Evolutionary conservation across 2,797 vertebrate species (phyloP), one percentile per base, ranked within the genome.

Genomic region (Lithobates pipiens): DNA sequence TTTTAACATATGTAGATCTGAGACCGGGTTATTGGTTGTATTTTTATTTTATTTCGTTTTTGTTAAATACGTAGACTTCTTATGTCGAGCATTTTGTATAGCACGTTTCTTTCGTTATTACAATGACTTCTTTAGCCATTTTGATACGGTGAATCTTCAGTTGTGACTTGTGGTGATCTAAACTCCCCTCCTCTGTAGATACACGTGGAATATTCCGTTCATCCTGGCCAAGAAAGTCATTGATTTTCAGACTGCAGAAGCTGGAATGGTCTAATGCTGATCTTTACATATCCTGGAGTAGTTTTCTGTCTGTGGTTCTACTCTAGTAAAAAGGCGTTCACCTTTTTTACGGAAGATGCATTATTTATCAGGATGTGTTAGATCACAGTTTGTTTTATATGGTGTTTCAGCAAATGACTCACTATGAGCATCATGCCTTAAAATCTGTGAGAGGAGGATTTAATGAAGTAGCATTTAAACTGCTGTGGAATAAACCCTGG

Each of bases 191-290:
- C 90, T 89, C 63, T 90, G 80, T 88, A 89, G 85, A 80, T 92
- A 78, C 90, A 90, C 88, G 89, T 95, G 93, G 95, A 95, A 91
- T 93, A 91, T 92, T 95, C 94, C 93, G 92, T 93, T 95, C 93
- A 92, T 93, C 92, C 91, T 92, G 93, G 89, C 87, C 89, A 86
- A 92, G 91, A 95, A 93, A 93, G 90, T 94, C 92, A 89, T 91
- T 92, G 89, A 90, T 91, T 91, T 94, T 88, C 91, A 91, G 89
- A 85, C 91, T 92, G 91, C 92, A 93, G 93, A 92, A 91, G 90
- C 93, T 92, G 92, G 91, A 90, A 90, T 92, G 91, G 91, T 87
- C 88, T 90, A 89, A 90, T 88, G 87, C 88, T 92, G 90, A 92
- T 92, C 88, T 89, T 88, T 89, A 91, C 92, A 84, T 88, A 90